Evolutionary conservation across 2,797 vertebrate species (phyloP), one percentile per base, ranked within the genome.

Genomic region (Pterois miles): DNA sequence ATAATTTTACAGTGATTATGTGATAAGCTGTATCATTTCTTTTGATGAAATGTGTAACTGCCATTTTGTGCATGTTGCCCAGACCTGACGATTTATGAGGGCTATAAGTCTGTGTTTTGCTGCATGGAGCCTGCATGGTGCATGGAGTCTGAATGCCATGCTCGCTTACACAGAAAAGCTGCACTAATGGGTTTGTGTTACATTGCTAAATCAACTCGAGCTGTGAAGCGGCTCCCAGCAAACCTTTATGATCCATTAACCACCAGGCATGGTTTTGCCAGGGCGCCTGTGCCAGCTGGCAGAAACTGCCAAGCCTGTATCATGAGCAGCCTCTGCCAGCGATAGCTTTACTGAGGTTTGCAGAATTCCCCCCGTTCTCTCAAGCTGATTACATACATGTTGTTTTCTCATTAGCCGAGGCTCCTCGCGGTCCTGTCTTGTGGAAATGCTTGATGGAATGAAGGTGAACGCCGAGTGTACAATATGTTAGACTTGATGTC

Each of bases 201-300:
- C 91, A 81, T 64, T 78, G 79, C 83, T 91, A 93, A 93, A 94
- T 94, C 90, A 94, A 85, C 81, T 88, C 65, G 83, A 85, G 89
- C 90, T 90, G 89, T 91, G 89, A 94, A 93, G 88, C 79, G 65
- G 81, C 89, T 92, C 81, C 87, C 88, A 92, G 85, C 85, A 88
- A 93, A 93, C 83, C 84, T 93, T 94, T 91, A 92, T 88, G 91
- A 93, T 91, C 83, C 87, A 93, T 94, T 93, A 91, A 91, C 84
- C 85, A 81, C 74, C 73, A 81, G 75, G 83, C 88, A 87, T 29
- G 76, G 75, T 88, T 85, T 84, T 91, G 88, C 90, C 88, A 92
- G 85, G 67, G 54, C 2, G 31, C 38, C 34, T 5, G 66, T 88
- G 91, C 91, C 92, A 94, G 92, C 87, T 95, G 92, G 92, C 90